phyloP scores from a whole-genome alignment of 1,140 invertebrate species.

The Zaprionus africanus region DNA sequence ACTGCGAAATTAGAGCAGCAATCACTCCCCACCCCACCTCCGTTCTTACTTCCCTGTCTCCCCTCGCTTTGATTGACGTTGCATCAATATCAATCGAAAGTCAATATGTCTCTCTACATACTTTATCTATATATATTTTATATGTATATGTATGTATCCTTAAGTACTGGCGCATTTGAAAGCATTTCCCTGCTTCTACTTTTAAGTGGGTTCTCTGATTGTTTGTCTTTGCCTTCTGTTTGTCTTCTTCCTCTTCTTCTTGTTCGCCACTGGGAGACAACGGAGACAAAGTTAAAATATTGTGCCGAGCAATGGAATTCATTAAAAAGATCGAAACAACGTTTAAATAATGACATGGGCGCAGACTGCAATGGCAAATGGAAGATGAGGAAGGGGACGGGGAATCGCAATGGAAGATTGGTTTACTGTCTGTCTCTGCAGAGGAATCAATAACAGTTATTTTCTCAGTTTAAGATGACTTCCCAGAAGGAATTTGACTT shows the following conservation, averaged over 20 bases:
- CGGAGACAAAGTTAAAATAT: constrained; percentile 45
- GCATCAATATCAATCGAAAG: constrained; percentile 62
- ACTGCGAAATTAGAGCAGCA: constrained; percentile 44
- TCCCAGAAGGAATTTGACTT: neutral
- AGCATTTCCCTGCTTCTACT: constrained; percentile 62
- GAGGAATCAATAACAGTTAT: neutral
- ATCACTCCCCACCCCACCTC: neutral
- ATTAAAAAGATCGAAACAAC: constrained; percentile 38
- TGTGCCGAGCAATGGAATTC: constrained; percentile 43
- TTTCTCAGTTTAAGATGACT: neutral
- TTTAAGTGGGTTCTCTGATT: constrained; percentile 51
- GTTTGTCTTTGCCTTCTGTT: constrained; percentile 66
- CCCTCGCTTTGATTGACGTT: constrained; percentile 48
- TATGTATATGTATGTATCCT: constrained; percentile 2
- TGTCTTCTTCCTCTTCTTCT: constrained; percentile 32
- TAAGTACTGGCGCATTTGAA: constrained; percentile 45
- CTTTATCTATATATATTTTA: constrained; percentile 19
- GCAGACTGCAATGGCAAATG: neutral
- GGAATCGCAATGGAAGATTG: neutral
- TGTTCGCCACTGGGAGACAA: constrained; percentile 33
- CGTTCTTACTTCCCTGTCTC: neutral
- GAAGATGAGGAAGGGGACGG: neutral
- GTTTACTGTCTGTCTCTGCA: neutral
- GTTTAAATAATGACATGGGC: constrained; percentile 4
- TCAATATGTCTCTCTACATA: constrained; percentile 31